phyloP scores from a whole-genome alignment of 2,888 invertebrate species.

The Aleiodes leptofemur region DNA sequence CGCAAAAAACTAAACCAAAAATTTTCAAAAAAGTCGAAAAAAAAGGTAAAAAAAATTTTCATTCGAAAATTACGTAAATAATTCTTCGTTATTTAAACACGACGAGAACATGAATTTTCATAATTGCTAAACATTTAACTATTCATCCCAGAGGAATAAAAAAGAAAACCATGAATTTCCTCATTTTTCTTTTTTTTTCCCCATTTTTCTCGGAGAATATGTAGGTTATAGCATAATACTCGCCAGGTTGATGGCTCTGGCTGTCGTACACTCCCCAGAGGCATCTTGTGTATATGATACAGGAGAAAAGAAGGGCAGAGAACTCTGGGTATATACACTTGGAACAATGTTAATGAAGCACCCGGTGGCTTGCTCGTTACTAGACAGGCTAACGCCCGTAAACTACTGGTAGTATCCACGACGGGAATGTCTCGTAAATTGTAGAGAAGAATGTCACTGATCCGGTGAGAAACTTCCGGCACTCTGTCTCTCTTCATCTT shows the following conservation, averaged over 20 bases:
- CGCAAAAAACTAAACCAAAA: no score
- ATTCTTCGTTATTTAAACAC: no score
- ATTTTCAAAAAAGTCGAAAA: no score
- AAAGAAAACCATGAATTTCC: neutral
- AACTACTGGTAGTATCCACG: constrained; percentile 36
- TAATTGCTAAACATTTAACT: no score
- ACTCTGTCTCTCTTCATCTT: constrained; percentile 31
- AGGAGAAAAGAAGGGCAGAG: neutral
- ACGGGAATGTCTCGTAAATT: constrained; percentile 55
- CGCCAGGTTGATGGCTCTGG: constrained; percentile 3
- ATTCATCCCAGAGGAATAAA: neutral
- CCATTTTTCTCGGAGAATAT: neutral
- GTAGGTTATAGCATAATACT: constrained; percentile 19
- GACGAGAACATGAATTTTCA: no score
- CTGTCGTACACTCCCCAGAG: constrained; percentile 6
- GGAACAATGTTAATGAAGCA: constrained; percentile 51
- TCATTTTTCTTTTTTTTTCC: neutral
- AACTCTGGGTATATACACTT: constrained; percentile 19
- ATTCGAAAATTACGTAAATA: no score
- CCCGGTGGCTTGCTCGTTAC: constrained; percentile 30
- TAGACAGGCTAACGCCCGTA: constrained; percentile 31
- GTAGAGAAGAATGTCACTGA: constrained; percentile 49
- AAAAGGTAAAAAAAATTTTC: no score
- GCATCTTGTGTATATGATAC: constrained; percentile 27
- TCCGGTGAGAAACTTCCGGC: constrained; percentile 49